These are phyloP conservation scores for Pagetopsis macropterus DNA, from an alignment of 2,797 vertebrate species.

Conservation along the genomic window DNA sequence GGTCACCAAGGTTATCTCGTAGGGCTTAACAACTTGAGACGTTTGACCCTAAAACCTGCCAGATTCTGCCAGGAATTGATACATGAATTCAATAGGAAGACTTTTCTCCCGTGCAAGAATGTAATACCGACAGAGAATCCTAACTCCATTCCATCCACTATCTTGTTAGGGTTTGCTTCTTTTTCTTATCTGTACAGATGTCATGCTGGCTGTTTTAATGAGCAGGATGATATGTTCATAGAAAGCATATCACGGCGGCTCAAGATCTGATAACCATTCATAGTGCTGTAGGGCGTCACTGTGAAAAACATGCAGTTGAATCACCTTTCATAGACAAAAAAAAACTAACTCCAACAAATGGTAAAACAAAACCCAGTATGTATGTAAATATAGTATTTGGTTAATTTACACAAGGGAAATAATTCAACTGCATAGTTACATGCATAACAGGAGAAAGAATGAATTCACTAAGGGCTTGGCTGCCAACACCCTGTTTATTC, in stretches of 20 bases:
- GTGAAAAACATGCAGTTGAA: background rate
- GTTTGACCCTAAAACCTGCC: background rate
- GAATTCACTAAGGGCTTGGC: slow-evolving; percentile 49
- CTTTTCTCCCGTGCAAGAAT: background rate
- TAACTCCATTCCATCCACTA: background rate
- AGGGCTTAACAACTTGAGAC: slow-evolving; percentile 6
- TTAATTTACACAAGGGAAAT: slow-evolving; percentile 23
- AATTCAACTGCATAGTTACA: slow-evolving; percentile 31
- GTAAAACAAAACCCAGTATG: background rate
- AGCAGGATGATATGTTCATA: background rate
- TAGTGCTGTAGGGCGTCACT: background rate
- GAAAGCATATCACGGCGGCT: background rate
- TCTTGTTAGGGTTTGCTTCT: background rate
- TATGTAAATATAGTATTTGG: slow-evolving; percentile 6
- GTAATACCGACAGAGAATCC: background rate
- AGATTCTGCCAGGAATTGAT: background rate
- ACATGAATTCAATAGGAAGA: background rate
- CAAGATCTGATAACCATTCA: background rate
- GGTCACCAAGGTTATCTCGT: slow-evolving; percentile 27
- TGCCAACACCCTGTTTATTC: slow-evolving; percentile 71
- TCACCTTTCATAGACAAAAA: background rate
- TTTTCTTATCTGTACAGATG: background rate
- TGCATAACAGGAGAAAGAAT: slow-evolving; percentile 33
- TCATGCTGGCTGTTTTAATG: background rate
- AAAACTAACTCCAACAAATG: slow-evolving; percentile 5